A percentile compares a stretch with the other conserved stretches of the same genome.
Evolutionary conservation across 2,113 vertebrate genomes (phyloP).

Genomic region (Conger conger): DNA sequence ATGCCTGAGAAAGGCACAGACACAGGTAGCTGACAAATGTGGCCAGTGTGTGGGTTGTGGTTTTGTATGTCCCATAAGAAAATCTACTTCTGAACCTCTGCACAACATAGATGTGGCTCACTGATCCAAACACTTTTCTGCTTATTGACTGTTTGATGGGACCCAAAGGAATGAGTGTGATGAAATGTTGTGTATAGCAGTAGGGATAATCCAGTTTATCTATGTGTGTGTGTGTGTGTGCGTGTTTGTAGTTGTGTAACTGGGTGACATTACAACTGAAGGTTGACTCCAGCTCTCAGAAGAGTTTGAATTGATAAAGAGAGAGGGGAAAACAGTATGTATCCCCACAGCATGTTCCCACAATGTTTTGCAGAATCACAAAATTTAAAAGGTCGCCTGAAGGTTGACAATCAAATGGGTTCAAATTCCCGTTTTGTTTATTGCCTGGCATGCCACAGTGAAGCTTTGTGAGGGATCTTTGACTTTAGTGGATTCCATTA

Average conservation of each 20-base stretch:
- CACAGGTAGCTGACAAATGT: background rate
- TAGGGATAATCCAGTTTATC: background rate
- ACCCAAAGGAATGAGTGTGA: background rate
- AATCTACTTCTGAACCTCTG: background rate
- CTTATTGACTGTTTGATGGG: background rate
- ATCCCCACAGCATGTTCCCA: background rate
- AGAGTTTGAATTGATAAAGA: background rate
- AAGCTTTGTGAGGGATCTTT: background rate
- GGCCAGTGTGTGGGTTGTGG: background rate
- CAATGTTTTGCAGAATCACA: no score
- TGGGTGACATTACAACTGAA: conserved; percentile 37
- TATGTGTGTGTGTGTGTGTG: background rate
- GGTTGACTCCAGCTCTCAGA: conserved; percentile 34
- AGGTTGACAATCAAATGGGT: background rate
- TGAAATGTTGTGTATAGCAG: background rate
- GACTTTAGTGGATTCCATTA: conserved; percentile 13
- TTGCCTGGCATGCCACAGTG: conserved; percentile 3
- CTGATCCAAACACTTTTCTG: background rate
- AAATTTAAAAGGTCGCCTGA: background rate
- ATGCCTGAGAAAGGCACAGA: background rate
- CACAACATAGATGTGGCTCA: background rate
- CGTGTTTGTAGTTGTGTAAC: conserved; percentile 8
- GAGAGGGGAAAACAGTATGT: background rate
- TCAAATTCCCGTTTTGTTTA: background rate
- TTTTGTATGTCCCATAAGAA: background rate